A percentile compares a stretch with the other conserved stretches of the same genome.
Conservation (phyloP, 2,113 vertebrate genomes). For the Caretta caretta region DNA sequence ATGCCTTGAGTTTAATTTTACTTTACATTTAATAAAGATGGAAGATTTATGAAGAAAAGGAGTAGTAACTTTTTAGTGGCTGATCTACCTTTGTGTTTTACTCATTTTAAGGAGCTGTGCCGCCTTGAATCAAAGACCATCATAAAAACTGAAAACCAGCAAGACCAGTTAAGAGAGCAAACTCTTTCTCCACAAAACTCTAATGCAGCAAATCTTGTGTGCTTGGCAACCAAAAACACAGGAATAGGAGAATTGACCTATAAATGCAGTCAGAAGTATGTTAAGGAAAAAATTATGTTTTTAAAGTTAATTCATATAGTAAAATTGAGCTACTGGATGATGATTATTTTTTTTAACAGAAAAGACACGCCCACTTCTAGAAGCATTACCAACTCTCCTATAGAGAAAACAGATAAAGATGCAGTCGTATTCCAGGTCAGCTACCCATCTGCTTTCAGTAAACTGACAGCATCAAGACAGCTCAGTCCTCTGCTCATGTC, state of each 20-base stretch:
- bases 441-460: constrained; percentile 96
- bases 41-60: neutral
- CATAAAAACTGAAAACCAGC: constrained; percentile 71
- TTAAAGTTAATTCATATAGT: neutral
- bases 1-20: neutral
- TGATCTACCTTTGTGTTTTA: neutral
- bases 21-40: neutral
- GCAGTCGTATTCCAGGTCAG: constrained; percentile 90
- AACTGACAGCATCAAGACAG: constrained; percentile 87
- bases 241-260: constrained; percentile 79
- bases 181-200: constrained; percentile 75
- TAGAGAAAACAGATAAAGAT: constrained; percentile 82
- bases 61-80: neutral
- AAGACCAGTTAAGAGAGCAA: constrained; percentile 72
- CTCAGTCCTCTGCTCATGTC: constrained; percentile 87
- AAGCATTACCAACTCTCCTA: constrained; percentile 80
- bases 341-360: constrained; percentile 62
- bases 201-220: constrained; percentile 37
- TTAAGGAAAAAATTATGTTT: neutral
- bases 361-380: constrained; percentile 80
- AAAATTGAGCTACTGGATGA: neutral
- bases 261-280: constrained; percentile 80
- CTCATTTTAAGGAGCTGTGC: constrained; percentile 83
- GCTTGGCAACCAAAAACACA: constrained; percentile 56
- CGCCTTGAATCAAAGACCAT: constrained; percentile 82